Evolutionary conservation across 2,888 invertebrate species (phyloP), one percentile per base, ranked within the genome.

Genomic region (Carterocephalus palaemon): DNA sequence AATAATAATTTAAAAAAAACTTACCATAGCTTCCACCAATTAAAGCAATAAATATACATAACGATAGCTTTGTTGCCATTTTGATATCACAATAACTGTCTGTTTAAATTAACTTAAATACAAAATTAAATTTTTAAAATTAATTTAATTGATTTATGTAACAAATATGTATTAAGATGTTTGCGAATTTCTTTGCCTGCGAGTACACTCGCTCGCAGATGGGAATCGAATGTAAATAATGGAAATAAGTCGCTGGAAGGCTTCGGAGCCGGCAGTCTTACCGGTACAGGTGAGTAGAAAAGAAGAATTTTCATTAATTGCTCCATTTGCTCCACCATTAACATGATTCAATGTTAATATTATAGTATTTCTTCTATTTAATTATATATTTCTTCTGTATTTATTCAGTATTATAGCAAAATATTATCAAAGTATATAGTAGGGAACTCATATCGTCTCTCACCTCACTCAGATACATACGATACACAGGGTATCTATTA

Each of bases 201-300:
- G 24, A 33, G 23, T 51, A 17, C 51, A 58, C 54, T 26, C 20
- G 33, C 42, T 47, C 53, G 52, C 57, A 51, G 55, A 52, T 52
- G 58, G 51, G 53, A 51, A 56, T 56, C 53, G 57, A 62, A 54
- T 63, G 61, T 57, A 51, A 54, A 67, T 70, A 70, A 70, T 65
- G 67, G 66, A 70, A 69, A 68, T 67, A 68, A 59, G 24, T 58
- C 59, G 47, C 50, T 47, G 56, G 57, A 65, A 64, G 64, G 55
- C 62, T 68, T 64, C 63, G 57, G 28, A 47, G 68, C 64, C 70
- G 59, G 62, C 58, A 59, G 80, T 72, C 63, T 59, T 72, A 75
- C 81, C 69, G 70, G 84, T 84, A 75, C 61, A 58, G 36, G 64
- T 67, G 59, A 40, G 51, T 3, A 45, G 57, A 59, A 28, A 77